These are phyloP conservation scores for Callionymus lyra DNA, from an alignment of 2,113 vertebrate species.

Conservation along the genomic window DNA sequence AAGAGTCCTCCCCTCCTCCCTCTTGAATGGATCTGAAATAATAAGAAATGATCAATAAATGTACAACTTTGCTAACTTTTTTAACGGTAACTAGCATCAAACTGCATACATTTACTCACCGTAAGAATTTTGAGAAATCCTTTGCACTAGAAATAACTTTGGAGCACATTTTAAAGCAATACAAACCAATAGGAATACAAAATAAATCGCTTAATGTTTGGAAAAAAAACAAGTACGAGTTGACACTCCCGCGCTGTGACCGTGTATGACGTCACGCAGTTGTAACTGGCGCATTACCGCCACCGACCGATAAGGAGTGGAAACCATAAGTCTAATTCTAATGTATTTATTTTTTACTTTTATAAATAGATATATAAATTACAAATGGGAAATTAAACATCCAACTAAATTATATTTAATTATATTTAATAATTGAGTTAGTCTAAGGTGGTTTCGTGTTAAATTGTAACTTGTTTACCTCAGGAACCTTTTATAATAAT, in stretches of 20 bases:
- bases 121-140: conserved; percentile 34
- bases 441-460: too few species aligned
- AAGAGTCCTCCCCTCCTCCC: conserved; percentile 6
- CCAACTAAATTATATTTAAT: too few species aligned
- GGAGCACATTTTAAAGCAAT: conserved; percentile 27
- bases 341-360: too few species aligned
- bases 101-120: conserved; percentile 35
- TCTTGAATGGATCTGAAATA: conserved; percentile 34
- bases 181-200: neutral
- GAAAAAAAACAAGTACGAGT: too few species aligned
- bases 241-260: conserved; percentile 43
- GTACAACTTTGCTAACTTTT: neutral
- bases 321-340: too few species aligned
- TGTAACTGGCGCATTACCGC: too few species aligned
- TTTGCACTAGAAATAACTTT: conserved; percentile 28
- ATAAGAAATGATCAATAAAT: neutral
- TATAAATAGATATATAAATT: too few species aligned
- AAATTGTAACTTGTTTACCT: too few species aligned
- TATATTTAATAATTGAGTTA: too few species aligned
- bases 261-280: conserved; percentile 17
- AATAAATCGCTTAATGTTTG: neutral
- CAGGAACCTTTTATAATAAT: too few species aligned
- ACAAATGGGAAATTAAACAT: too few species aligned
- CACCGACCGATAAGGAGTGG: too few species aligned
- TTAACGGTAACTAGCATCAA: neutral